These are phyloP conservation scores for Drosophila pruinosa DNA, from an alignment of 1,140 invertebrate genomes.

Conservation along the genomic window DNA sequence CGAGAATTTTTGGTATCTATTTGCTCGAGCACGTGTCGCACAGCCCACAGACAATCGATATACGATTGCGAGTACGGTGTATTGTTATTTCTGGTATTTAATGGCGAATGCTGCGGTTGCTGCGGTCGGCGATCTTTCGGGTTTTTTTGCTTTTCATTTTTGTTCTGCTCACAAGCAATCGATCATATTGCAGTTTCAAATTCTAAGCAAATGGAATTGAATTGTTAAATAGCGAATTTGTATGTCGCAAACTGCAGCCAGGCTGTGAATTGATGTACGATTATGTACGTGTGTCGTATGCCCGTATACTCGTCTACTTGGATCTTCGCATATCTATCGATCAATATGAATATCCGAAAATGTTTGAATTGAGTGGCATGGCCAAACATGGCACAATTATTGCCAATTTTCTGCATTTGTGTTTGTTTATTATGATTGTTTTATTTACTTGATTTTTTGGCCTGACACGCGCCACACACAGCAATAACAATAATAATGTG, in stretches of 20 bases:
- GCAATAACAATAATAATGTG: not conserved
- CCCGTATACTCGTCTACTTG: no score
- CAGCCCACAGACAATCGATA: not conserved
- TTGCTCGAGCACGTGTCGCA: slow-evolving; percentile 26
- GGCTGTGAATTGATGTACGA: not conserved
- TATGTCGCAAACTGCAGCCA: not conserved
- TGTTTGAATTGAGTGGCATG: slow-evolving; percentile 20
- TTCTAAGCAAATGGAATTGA: not conserved
- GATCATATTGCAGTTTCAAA: not conserved
- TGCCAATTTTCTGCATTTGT: slow-evolving; percentile 52
- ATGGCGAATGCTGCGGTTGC: slow-evolving; percentile 20
- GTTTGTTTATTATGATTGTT: slow-evolving; percentile 4
- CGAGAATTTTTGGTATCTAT: not conserved
- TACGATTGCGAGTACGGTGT: slow-evolving; percentile 2
- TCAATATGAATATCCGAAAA: not conserved
- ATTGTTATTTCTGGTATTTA: slow-evolving; percentile 40
- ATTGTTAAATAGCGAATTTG: slow-evolving; percentile 2
- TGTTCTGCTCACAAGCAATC: no score
- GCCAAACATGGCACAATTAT: slow-evolving; percentile 57
- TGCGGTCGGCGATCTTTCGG: slow-evolving; percentile 7
- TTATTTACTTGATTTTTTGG: slow-evolving; percentile 18
- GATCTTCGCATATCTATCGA: not conserved
- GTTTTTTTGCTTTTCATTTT: not conserved
- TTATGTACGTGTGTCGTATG: not conserved
- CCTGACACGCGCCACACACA: slow-evolving; percentile 56